phyloP scores from a whole-genome alignment of 2,797 vertebrate species.

The Linurgus olivaceus region DNA sequence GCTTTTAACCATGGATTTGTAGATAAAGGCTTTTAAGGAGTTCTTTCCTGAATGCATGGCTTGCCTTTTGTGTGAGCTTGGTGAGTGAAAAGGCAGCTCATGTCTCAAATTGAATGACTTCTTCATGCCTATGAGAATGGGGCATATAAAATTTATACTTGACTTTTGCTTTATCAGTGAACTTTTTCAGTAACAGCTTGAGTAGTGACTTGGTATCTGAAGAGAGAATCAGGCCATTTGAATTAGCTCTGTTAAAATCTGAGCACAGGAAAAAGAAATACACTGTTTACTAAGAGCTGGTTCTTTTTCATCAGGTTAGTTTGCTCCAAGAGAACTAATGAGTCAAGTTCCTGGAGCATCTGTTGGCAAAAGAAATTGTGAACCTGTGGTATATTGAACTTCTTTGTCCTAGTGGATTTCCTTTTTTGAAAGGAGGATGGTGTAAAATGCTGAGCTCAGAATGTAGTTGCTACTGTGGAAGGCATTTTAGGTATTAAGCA shows the following conservation, averaged over 20 bases:
- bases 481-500: not conserved
- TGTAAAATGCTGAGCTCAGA: not conserved
- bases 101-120: not conserved
- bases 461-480: not conserved
- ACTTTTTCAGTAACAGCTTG: not conserved
- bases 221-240: not conserved
- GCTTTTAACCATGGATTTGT: not conserved
- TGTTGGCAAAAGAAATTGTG: not conserved
- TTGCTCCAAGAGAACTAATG: not conserved
- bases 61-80: not conserved
- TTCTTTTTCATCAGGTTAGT: not conserved
- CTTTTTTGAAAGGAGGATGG: not conserved
- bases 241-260: not conserved
- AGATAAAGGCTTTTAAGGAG: not conserved
- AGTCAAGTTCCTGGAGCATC: not conserved
- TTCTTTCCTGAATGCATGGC: not conserved
- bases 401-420: not conserved
- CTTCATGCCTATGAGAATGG: not conserved
- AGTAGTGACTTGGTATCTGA: not conserved
- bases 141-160: not conserved
- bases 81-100: not conserved
- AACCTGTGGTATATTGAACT: not conserved
- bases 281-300: not conserved
- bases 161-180: not conserved
- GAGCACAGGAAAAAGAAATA: not conserved